Conservation (phyloP, 64 coral and sea anemone genomes). For the Montipora capricornis region DNA sequence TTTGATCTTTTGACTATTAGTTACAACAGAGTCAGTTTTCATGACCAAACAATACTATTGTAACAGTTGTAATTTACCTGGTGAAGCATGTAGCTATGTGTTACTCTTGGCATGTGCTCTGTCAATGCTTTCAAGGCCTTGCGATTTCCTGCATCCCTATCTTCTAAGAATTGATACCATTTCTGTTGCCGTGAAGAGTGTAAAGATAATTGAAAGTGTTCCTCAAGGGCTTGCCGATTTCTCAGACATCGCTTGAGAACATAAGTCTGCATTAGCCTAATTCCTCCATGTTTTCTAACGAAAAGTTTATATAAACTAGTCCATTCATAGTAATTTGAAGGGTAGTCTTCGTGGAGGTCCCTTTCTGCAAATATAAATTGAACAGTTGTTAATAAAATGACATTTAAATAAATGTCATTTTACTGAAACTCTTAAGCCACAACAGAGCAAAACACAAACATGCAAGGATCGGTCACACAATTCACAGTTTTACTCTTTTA, state of each 20-base stretch:
- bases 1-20: too few species aligned
- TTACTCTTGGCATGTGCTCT: conserved; percentile 98
- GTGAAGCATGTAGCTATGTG: conserved; percentile 99
- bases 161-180: conserved; percentile 99
- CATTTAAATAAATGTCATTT: neutral
- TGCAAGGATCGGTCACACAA: too few species aligned
- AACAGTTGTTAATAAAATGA: neutral
- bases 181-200: conserved; percentile 99
- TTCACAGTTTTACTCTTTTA: too few species aligned
- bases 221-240: conserved; percentile 98
- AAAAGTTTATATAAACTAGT: conserved; percentile 99
- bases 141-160: conserved; percentile 92
- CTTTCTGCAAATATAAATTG: conserved; percentile 64
- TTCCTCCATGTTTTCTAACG: conserved; percentile 96
- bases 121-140: conserved; percentile 98
- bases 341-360: conserved; percentile 75
- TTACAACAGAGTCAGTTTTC: too few species aligned
- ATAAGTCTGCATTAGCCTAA: conserved; percentile 98
- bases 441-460: too few species aligned
- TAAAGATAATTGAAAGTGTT: conserved; percentile 96
- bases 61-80: conserved; percentile 60
- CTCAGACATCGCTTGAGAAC: conserved; percentile 96
- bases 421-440: too few species aligned
- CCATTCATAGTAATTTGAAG: conserved; percentile 99
- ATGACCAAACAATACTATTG: too few species aligned